Evolutionary conservation across 1,140 invertebrate genomes (phyloP).

Genomic region (Nylanderia fulva): DNA sequence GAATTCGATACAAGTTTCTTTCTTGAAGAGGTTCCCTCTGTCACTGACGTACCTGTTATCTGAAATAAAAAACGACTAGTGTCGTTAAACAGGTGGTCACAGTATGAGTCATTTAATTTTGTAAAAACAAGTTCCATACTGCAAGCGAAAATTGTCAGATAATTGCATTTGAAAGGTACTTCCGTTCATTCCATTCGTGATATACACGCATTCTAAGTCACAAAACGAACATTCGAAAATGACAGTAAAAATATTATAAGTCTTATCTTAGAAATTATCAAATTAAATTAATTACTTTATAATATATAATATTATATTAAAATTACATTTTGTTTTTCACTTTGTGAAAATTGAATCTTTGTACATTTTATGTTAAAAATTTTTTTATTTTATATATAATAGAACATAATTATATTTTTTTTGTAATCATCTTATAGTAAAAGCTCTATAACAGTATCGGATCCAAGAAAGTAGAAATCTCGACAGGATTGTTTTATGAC

Average conservation of each 20-base stretch:
- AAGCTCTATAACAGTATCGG: neutral
- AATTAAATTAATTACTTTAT: neutral
- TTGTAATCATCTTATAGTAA: neutral
- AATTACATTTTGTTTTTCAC: neutral
- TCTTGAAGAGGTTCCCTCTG: neutral
- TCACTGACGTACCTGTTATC: neutral
- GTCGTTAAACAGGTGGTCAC: neutral
- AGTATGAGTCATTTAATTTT: neutral
- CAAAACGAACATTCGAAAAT: neutral
- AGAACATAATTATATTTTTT: neutral
- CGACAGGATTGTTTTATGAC: neutral
- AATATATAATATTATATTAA: neutral
- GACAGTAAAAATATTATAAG: neutral
- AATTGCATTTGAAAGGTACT: neutral
- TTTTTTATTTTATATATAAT: neutral
- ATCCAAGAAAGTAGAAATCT: conserved; percentile 48
- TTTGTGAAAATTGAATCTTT: neutral
- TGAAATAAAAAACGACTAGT: neutral
- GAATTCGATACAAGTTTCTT: neutral
- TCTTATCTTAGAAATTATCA: neutral
- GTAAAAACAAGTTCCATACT: neutral
- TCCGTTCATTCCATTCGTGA: neutral
- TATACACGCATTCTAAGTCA: neutral
- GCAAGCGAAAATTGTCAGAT: neutral
- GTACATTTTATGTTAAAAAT: neutral